These are phyloP conservation scores for Drosophila picticornis DNA, from an alignment of 2,888 invertebrate genomes.

Conservation along the genomic window DNA sequence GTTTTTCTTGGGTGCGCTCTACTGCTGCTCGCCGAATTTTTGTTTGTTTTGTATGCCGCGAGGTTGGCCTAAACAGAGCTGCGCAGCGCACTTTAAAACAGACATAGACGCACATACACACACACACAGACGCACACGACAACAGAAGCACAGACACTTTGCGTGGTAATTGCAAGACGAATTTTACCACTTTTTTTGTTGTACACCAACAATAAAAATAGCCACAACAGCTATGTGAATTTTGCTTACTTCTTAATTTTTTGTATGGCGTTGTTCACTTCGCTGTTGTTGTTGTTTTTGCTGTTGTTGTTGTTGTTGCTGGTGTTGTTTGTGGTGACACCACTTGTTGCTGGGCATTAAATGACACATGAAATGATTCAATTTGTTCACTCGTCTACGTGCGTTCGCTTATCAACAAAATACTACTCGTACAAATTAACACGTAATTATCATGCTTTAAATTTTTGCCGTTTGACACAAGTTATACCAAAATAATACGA, in stretches of 20 bases:
- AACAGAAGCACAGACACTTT: constrained; percentile 33
- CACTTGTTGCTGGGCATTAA: constrained; percentile 73
- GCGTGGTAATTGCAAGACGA: constrained; percentile 52
- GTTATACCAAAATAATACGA: constrained; percentile 24
- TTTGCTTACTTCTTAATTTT: constrained; percentile 52
- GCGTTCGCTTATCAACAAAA: constrained; percentile 26
- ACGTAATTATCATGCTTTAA: constrained; percentile 34
- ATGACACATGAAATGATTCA: constrained; percentile 50
- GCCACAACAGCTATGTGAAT: constrained; percentile 17
- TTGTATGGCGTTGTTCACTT: constrained; percentile 42
- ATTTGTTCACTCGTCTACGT: constrained; percentile 21
- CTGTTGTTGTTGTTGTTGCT: constrained; percentile 15
- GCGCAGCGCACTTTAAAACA: constrained; percentile 63
- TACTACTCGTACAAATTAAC: constrained; percentile 42
- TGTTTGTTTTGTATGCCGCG: constrained; percentile 75
- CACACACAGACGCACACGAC: constrained; percentile 1
- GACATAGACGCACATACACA: constrained; percentile 13
- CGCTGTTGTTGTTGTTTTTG: constrained; percentile 13
- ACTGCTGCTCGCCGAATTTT: constrained; percentile 53
- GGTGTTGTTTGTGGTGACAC: constrained; percentile 55
- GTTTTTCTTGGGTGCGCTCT: constrained; percentile 26
- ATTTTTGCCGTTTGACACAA: constrained; percentile 30
- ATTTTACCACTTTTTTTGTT: constrained; percentile 22
- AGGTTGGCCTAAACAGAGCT: constrained; percentile 68
- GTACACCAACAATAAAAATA: constrained; percentile 18